These are phyloP conservation scores for Tangara arthus DNA, from an alignment of 2,797 vertebrate genomes.

Conservation along the genomic window DNA sequence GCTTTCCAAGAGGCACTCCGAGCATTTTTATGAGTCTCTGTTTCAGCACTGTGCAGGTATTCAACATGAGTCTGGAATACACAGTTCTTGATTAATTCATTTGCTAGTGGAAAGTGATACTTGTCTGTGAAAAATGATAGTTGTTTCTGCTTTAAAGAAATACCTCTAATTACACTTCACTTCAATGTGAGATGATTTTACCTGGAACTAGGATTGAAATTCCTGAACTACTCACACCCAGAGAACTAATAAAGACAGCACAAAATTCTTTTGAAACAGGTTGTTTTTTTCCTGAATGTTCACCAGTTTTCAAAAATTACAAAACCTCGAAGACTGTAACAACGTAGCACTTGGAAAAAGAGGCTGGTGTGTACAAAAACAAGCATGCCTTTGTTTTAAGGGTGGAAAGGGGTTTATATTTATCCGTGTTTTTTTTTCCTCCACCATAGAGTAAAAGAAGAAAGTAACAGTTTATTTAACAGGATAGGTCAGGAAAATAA, in stretches of 20 bases:
- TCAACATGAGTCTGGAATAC: background rate
- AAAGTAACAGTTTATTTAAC: background rate
- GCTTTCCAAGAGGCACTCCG: background rate
- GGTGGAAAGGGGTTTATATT: background rate
- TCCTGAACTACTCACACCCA: background rate
- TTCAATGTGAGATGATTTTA: background rate
- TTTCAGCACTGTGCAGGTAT: background rate
- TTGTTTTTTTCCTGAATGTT: background rate
- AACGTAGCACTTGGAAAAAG: background rate
- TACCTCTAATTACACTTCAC: background rate
- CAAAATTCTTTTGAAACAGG: background rate
- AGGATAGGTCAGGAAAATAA: background rate
- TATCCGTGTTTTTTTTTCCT: background rate
- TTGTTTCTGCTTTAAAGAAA: background rate
- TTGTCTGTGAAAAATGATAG: background rate
- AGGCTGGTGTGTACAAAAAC: background rate
- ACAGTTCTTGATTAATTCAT: background rate
- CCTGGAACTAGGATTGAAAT: background rate
- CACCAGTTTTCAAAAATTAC: constrained; percentile 35
- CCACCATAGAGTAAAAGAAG: background rate
- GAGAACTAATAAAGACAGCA: constrained; percentile 11
- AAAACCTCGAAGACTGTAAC: constrained; percentile 16
- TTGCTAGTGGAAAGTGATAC: background rate
- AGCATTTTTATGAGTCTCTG: background rate
- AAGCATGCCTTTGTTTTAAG: constrained; percentile 1